A percentile compares a stretch with the other conserved stretches of the same genome.
phyloP scores from a whole-genome alignment of 1,140 invertebrate genomes.

The Metaphire vulgaris region DNA sequence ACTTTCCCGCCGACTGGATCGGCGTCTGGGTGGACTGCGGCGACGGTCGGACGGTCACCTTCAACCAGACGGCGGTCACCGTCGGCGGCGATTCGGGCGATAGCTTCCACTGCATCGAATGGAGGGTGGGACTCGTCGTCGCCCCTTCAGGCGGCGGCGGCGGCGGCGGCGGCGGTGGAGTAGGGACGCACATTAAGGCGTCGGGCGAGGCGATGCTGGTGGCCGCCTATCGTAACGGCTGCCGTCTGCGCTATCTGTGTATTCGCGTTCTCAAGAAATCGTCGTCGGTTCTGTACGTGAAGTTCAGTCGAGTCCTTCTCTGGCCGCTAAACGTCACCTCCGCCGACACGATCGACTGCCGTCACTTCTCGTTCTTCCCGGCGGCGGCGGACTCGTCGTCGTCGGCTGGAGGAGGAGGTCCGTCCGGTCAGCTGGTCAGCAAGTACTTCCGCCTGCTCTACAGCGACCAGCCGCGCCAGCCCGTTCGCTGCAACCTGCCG shows the following conservation, averaged over 20 bases:
- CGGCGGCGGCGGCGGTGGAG: not conserved
- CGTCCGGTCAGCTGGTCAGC: not conserved
- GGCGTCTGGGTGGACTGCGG: slow-evolving; percentile 20
- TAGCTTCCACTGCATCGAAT: slow-evolving; percentile 27
- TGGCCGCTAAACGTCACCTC: not conserved
- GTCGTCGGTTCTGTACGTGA: slow-evolving; percentile 17
- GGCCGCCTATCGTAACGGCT: slow-evolving; percentile 22
- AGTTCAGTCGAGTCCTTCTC: slow-evolving; percentile 16
- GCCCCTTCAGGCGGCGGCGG: no score
- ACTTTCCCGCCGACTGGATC: slow-evolving; percentile 6
- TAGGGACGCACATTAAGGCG: not conserved
- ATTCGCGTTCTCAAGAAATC: slow-evolving; percentile 18
- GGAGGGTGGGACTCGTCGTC: not conserved
- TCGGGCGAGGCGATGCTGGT: slow-evolving; percentile 19
- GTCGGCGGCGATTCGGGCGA: not conserved
- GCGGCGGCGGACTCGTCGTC: no score
- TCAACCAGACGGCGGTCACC: not conserved
- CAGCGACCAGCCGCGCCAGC: not conserved
- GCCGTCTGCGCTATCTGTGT: slow-evolving; percentile 22
- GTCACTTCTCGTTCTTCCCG: not conserved
- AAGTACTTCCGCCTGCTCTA: slow-evolving; percentile 5
- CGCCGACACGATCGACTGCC: slow-evolving; percentile 18
- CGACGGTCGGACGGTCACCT: not conserved
- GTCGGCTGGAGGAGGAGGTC: not conserved
- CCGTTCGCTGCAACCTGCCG: slow-evolving; percentile 12